phyloP scores from a whole-genome alignment of 2,888 invertebrate species.

The Pandemis heparana region DNA sequence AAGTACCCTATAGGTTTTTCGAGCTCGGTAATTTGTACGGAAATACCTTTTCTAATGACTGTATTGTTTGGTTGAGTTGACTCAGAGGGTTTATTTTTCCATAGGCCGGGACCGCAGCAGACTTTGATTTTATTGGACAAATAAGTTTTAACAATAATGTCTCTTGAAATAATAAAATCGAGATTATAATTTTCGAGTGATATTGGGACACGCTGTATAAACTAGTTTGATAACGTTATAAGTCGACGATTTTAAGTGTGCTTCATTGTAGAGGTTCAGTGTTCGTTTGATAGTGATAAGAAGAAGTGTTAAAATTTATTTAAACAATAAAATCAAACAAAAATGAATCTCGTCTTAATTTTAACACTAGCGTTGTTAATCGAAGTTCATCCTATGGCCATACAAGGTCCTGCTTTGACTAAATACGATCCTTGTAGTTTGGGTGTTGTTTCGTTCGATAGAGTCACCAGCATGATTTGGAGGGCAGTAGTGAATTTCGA shows the following conservation, averaged over 20 bases:
- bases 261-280: constrained; percentile 16
- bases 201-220: constrained; percentile 57
- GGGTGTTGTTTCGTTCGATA: constrained; percentile 72
- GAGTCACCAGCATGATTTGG: constrained; percentile 63
- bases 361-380: constrained; percentile 46
- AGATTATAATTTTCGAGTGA: background rate
- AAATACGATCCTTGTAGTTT: constrained; percentile 76
- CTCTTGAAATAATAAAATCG: no score
- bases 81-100: no score
- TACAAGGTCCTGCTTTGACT: constrained; percentile 66
- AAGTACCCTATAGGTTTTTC: no score
- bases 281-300: constrained; percentile 16
- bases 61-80: no score
- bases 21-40: no score
- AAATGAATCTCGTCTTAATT: constrained; percentile 45
- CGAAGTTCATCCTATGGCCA: constrained; percentile 60
- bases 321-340: constrained; percentile 31
- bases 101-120: no score
- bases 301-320: constrained; percentile 4
- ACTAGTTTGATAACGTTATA: constrained; percentile 29
- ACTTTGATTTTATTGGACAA: no score
- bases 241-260: constrained; percentile 31
- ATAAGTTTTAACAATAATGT: no score
- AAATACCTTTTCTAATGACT: no score
- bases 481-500: constrained; percentile 65